Evolutionary conservation across 2,888 invertebrate genomes (phyloP).

Genomic region (Cosmorhoe ocellata): DNA sequence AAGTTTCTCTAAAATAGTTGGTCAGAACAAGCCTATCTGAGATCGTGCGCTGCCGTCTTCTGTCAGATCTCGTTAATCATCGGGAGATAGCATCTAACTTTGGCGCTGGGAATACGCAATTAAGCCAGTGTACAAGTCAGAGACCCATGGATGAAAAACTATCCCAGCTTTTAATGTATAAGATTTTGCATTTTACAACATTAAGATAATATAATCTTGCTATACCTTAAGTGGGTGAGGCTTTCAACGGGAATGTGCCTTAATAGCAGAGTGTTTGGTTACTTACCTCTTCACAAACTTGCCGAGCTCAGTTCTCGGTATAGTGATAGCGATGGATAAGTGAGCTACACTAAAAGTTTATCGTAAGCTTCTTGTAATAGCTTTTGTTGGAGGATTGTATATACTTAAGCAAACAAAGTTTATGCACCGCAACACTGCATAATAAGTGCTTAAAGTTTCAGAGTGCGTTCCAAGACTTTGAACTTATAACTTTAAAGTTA

Average conservation of each 20-base stretch:
- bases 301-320: slow-evolving; percentile 13
- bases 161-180: too few relatives aligned
- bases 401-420: slow-evolving; percentile 26
- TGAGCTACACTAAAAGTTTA: slow-evolving; percentile 26
- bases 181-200: too few relatives aligned
- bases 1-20: too few relatives aligned
- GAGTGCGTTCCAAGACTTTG: slow-evolving; percentile 15
- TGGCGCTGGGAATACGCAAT: background rate
- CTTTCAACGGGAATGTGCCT: slow-evolving; percentile 1
- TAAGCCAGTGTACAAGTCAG: too few relatives aligned
- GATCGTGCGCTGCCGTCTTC: too few relatives aligned
- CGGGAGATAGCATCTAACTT: background rate
- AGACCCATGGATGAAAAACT: too few relatives aligned
- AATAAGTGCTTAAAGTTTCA: slow-evolving; percentile 19
- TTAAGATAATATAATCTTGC: too few relatives aligned
- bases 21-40: too few relatives aligned
- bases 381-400: slow-evolving; percentile 28
- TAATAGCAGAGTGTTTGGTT: slow-evolving; percentile 4
- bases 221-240: too few relatives aligned
- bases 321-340: slow-evolving; percentile 26
- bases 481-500: slow-evolving; percentile 8
- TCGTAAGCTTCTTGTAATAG: slow-evolving; percentile 31
- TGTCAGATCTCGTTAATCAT: too few relatives aligned
- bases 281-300: slow-evolving; percentile 10
- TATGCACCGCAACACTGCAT: slow-evolving; percentile 23